A percentile compares a stretch with the other conserved stretches of the same genome.
phyloP scores from a whole-genome alignment of 2,797 vertebrate species.

The Cheirogaleus major region DNA sequence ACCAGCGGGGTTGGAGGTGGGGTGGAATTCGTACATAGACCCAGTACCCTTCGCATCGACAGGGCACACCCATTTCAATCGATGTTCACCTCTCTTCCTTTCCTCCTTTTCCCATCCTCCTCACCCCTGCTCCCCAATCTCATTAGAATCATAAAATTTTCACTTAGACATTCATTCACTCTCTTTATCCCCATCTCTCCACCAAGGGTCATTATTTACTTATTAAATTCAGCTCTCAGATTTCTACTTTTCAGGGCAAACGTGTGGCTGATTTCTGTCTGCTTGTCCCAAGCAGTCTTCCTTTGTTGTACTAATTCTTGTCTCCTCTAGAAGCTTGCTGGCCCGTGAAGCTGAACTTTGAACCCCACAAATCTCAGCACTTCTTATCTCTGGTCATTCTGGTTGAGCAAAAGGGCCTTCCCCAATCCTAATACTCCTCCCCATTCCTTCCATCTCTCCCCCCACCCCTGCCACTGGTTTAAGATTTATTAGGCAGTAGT shows the following conservation, averaged over 20 bases:
- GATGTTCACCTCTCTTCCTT: fast-evolving
- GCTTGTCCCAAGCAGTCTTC: neutral
- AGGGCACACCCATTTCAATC: fast-evolving
- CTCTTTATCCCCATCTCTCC: neutral
- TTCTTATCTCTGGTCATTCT: neutral
- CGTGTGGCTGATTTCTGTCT: neutral
- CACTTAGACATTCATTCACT: neutral
- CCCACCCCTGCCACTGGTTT: neutral
- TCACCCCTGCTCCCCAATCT: neutral
- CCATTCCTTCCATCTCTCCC: neutral
- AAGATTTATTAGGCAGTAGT: slow-evolving; percentile 40
- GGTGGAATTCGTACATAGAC: neutral
- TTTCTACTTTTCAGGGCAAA: neutral
- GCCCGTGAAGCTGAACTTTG: neutral
- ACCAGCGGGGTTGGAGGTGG: neutral
- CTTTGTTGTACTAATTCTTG: neutral
- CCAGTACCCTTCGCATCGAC: neutral
- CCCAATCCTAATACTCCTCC: neutral
- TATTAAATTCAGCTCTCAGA: neutral
- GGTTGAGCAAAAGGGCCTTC: neutral
- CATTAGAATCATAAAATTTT: neutral
- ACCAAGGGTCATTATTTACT: neutral
- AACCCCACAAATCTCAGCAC: neutral
- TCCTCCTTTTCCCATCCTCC: neutral
- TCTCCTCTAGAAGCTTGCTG: neutral